These are phyloP conservation scores for Cladorhizidae sp. DNA, from an alignment of 37 sponge, comb jelly and placozoan species.

Conservation along the genomic window DNA sequence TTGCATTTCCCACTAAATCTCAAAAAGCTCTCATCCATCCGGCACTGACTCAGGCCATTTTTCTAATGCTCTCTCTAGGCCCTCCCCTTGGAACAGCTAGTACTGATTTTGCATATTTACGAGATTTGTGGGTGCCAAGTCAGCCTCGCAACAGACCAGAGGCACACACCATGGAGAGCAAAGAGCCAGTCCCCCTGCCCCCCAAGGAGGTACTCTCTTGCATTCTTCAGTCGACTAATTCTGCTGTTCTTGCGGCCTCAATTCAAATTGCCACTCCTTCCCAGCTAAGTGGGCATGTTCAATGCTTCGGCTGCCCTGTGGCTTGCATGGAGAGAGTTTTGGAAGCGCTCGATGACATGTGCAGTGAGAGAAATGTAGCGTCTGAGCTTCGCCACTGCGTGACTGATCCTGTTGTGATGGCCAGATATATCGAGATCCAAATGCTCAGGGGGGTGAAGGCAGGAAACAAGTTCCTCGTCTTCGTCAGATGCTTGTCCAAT, in stretches of 20 bases:
- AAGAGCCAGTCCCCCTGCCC: constrained; percentile 11
- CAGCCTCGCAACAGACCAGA: constrained; percentile 14
- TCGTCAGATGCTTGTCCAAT: constrained; percentile 8
- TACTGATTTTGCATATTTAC: constrained; percentile 30
- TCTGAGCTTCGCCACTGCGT: not conserved
- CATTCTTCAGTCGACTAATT: constrained; percentile 10
- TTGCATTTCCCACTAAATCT: constrained; percentile 28
- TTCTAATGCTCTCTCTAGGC: constrained; percentile 26
- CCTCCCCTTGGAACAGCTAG: not conserved
- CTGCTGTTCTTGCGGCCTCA: not conserved
- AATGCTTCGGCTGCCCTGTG: constrained; percentile 58
- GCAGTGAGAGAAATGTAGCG: not conserved
- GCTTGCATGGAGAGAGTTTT: constrained; percentile 15
- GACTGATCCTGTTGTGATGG: not conserved
- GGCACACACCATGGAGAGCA: constrained; percentile 37
- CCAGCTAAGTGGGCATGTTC: constrained; percentile 33
- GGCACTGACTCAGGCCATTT: constrained; percentile 33
- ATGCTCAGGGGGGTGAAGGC: constrained; percentile 6
- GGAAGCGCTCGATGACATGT: constrained; percentile 24
- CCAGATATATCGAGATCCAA: constrained; percentile 22
- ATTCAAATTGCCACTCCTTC: constrained; percentile 7
- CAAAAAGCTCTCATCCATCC: constrained; percentile 31
- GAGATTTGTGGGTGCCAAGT: constrained; percentile 27
- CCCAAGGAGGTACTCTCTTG: not conserved
- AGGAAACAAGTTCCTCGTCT: constrained; percentile 32